Percentiles rank a stretch among this genome's conserved stretches.
Evolutionary conservation across 2,797 vertebrate genomes (phyloP).

Genomic region (Danio kyathit): DNA sequence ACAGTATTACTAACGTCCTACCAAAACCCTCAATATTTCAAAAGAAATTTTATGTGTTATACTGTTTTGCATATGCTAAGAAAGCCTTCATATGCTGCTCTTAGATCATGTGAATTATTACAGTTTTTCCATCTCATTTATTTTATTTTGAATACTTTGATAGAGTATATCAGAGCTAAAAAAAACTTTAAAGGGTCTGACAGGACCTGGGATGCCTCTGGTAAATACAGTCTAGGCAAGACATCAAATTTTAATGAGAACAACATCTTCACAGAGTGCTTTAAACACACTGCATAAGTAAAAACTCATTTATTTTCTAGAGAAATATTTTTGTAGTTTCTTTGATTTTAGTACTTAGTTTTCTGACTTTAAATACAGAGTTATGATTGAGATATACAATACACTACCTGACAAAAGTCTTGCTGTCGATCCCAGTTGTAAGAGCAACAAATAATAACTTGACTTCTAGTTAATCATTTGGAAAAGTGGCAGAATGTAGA

Average conservation of each 20-base stretch:
- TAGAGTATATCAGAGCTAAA: background rate
- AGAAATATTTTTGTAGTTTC: background rate
- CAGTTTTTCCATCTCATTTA: background rate
- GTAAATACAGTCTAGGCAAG: background rate
- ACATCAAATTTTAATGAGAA: constrained; percentile 33
- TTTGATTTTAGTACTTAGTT: background rate
- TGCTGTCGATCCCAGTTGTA: too few relatives aligned
- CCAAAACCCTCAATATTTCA: background rate
- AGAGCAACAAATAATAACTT: too few relatives aligned
- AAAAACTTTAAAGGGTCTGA: constrained; percentile 16
- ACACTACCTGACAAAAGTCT: too few relatives aligned
- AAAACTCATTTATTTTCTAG: constrained; percentile 1
- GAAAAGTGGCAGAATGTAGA: too few relatives aligned
- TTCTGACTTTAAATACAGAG: background rate
- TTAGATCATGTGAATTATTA: background rate
- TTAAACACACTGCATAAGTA: constrained; percentile 15
- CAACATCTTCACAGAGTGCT: constrained; percentile 1
- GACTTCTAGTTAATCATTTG: too few relatives aligned
- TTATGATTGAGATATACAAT: background rate
- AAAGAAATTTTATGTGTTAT: background rate
- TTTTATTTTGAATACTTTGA: background rate
- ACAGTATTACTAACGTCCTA: background rate
- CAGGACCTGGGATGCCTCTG: background rate
- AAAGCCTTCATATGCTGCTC: background rate
- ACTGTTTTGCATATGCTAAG: background rate